Base-by-base conservation (phyloP, 2,888 invertebrate species). In the Glyphotaelius pellucidus region DNA sequence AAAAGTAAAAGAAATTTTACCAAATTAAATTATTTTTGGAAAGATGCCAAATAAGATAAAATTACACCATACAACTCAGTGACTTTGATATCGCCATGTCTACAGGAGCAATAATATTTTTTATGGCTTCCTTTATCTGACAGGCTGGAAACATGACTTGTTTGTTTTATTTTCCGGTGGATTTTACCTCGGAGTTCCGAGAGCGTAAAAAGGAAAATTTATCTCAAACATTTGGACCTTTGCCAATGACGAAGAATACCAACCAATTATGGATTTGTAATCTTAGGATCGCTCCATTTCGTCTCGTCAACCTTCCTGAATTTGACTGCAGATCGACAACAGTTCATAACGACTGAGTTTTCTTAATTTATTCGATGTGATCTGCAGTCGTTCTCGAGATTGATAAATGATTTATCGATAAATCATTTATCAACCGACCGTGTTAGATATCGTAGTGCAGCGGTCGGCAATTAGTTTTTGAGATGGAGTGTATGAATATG, bases 91-190 rank as follows among this genome's bases (percentile, higher is more conserved):
- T 25, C 67, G 67, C 25, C 67, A n/a, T 67, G 67, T 67, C 67
- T 67, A 67, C 67, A 67, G 67, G 25, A n/a, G n/a, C 25, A 25
- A 67, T 67, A 25, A 67, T 31, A 31, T 19, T 81, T 87, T 87
- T 87, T 87, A 87, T 32, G 19, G 31, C 15, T 87, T 87, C 31
- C 87, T 87, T 30, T 87, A 67, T 87, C 87, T 67, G 52, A 87
- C 30, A 87, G 25, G 30, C 30, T 30, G 35, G 38, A 35, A 30
- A 86, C 86, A 30, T 42, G 47, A 86, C 86, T 67, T 85, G 38
- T 85, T 38, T 35, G 85, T 85, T 31, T 87, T 25, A 30, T 31
- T n/a, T 2, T 87, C n/a, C 15, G 31, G 4, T 67, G 85, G 38
- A 42, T 67, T 52, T 52, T 52, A 52, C 87, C 87, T 87, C 67